Base-by-base conservation (phyloP, 2,113 vertebrate genomes). In the Dicrurus megarhynchus region DNA sequence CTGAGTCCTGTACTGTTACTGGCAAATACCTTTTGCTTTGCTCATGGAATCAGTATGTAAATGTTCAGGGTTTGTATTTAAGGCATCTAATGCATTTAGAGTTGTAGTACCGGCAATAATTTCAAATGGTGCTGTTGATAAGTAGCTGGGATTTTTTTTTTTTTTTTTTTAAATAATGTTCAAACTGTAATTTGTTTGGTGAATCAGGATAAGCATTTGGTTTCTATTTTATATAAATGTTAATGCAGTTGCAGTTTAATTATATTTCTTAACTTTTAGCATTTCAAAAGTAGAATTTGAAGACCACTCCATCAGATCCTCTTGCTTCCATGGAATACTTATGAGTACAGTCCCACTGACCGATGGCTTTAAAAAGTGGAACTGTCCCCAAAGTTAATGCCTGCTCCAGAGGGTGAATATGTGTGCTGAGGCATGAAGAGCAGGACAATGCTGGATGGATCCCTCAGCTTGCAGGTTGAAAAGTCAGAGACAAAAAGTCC, bases 1-100 rank as follows among this genome's bases (percentile, higher is more conserved):
- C 99, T 99, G 99, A 99, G 99, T 99, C 99, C 98, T 99, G 98
- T 99, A 98, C 99, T 99, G 99, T 99, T 99, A 99, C 98, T 99
- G 98, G 99, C 99, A 99, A 99, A 99, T 99, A 99, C 99, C 99
- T 99, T 99, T 99, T 99, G 99, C 99, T 99, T 99, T 98, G 99
- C 98, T 99, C 99, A 99, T 99, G 99, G 99, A 99, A 99, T 99
- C 99, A 99, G 98, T 99, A 99, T 99, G 99, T 99, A 99, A 99
- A 99, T 99, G 99, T 99, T 99, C 98, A 93, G 98, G 98, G 98
- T 98, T 98, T 99, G 99, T 99, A 99, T 99, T 99, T 99, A 99
- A 99, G 99, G 99, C 98, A 99, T 99, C 99, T 99, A 99, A 99
- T 99, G 99, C 99, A 98, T 98, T 98, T 98, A 98, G 99, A 99